These are phyloP conservation scores for Atethmia centrago DNA, from an alignment of 2,888 invertebrate genomes.

Conservation along the genomic window DNA sequence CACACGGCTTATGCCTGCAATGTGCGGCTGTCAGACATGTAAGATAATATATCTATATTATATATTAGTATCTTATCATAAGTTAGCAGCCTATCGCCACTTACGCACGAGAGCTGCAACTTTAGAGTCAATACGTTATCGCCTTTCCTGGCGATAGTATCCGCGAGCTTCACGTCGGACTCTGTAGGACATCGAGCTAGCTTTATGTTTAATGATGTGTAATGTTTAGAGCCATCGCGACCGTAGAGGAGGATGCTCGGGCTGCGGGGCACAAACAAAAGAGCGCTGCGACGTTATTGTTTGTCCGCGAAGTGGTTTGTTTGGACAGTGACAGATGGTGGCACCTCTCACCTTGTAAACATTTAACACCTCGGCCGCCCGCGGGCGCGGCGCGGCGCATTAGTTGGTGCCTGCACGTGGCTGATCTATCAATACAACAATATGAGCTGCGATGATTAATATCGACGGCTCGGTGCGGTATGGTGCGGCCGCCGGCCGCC, in stretches of 20 bases:
- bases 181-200: not conserved
- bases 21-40: conserved; percentile 19
- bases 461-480: conserved; percentile 64
- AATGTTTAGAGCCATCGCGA: not conserved
- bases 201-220: not conserved
- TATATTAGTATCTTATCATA: conserved; percentile 30
- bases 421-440: conserved; percentile 71
- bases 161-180: not conserved
- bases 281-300: conserved; percentile 60
- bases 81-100: conserved; percentile 44
- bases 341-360: conserved; percentile 80
- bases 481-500: conserved; percentile 55
- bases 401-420: conserved; percentile 64
- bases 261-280: conserved; percentile 57
- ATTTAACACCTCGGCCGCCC: conserved; percentile 79
- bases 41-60: conserved; percentile 38
- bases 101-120: conserved; percentile 25
- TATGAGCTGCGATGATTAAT: conserved; percentile 81
- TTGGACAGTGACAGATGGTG: conserved; percentile 82
- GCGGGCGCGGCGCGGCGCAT: conserved; percentile 62
- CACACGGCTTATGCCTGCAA: conserved; percentile 24
- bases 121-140: conserved; percentile 34
- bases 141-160: conserved; percentile 10
- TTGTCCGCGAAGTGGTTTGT: conserved; percentile 69
- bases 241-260: not conserved